Conservation (phyloP, 2,113 vertebrate genomes). For the Thermophis baileyi region DNA sequence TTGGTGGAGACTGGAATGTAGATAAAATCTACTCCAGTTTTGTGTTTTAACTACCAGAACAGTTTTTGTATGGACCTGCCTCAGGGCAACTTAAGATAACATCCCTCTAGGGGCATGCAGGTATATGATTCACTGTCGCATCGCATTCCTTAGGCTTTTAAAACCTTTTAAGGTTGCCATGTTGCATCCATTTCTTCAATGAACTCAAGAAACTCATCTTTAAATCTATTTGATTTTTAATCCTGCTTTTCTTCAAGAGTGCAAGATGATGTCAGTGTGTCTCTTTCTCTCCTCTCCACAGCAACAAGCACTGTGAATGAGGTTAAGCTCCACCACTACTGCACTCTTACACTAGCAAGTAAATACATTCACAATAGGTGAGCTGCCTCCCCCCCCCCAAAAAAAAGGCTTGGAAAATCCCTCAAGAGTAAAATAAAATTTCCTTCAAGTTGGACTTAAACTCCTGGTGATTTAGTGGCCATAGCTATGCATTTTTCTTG, state of each 20-base stretch:
- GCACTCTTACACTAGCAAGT: background rate
- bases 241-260: background rate
- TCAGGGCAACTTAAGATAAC: background rate
- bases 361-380: background rate
- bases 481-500: background rate
- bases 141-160: background rate
- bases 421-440: background rate
- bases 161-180: background rate
- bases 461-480: background rate
- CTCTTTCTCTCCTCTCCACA: background rate
- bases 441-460: background rate
- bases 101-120: background rate
- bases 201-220: background rate
- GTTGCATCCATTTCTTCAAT: background rate
- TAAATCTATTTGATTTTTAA: background rate
- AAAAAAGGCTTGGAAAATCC: background rate
- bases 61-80: background rate
- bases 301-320: background rate
- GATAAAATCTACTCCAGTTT: background rate
- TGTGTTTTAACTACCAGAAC: background rate
- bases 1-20: background rate
- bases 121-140: background rate
- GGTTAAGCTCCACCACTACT: background rate
- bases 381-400: background rate
- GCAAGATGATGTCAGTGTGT: background rate